Evolutionary conservation across 2,888 invertebrate species (phyloP), one percentile per base, ranked within the genome.

Genomic region (Coenonympha arcania): DNA sequence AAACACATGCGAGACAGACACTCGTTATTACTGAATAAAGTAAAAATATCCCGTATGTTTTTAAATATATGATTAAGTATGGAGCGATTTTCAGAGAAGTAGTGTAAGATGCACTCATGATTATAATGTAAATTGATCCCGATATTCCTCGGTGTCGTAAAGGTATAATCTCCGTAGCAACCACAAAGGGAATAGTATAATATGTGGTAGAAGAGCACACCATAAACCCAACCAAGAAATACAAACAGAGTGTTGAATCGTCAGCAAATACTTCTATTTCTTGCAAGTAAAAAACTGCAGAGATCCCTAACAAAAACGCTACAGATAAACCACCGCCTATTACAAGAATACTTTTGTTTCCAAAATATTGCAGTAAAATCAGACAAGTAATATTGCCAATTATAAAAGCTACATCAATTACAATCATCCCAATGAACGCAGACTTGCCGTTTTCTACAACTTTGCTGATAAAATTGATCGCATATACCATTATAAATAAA

Each of bases 91-190:
- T 55, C 20, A 55, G 49, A 13, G 50, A 50, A 15, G 19, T 37
- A 18, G 34, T 47, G 9, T 52, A 55, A 2, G 44, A 52, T 4
- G 47, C 8, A 52, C 55, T 52, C 6, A 55, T 52, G 8, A 52
- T 30, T 20, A 55, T 44, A 13, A 55, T 39, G 31, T 47, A 47
- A 18, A 55, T 34, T 4, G 55, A 47, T 11, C 52, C 50, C 1
- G 50, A 47, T 1, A 52, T 20, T 4, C 50, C 55, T 34, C 52
- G 44, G 36, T 55, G 52, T 22, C 48, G 44, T 6, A 55, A 31
- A 5, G 55, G 55, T 20, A 55, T 52, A 24, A 55, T 52, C 34
- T 55, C 55, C 28, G 50, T 40, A n/a, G 55, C 28, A 37, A 52
- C 36, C n/a, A 34, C 48, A 18, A 52, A 55, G 2, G 55, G 55